Conservation (phyloP, 2,797 vertebrate species). For the Pelodytes ibericus region DNA sequence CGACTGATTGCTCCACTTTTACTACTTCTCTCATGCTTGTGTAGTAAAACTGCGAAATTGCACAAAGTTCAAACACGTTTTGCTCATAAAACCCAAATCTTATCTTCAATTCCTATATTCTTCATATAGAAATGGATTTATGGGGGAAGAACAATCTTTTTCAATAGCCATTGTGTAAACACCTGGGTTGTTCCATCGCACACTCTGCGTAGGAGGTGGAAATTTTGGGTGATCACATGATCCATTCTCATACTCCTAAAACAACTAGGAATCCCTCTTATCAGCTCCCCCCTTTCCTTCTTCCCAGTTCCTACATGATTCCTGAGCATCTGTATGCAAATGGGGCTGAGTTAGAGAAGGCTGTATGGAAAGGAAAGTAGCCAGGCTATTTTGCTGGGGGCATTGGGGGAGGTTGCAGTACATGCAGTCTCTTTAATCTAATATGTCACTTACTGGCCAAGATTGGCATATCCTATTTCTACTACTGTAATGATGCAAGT, state of each 20-base stretch:
- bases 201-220: background rate
- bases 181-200: conserved; percentile 56
- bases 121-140: too few species aligned
- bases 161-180: conserved; percentile 61
- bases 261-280: conserved; percentile 3
- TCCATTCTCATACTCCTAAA: conserved; percentile 13
- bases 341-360: conserved; percentile 64
- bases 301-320: conserved; percentile 60
- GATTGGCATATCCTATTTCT: too few species aligned
- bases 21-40: too few species aligned
- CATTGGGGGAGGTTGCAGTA: too few species aligned
- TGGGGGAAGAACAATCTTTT: conserved; percentile 55
- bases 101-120: too few species aligned
- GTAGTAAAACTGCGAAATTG: too few species aligned
- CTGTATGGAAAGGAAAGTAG: background rate
- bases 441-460: background rate
- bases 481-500: too few species aligned
- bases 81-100: too few species aligned
- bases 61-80: too few species aligned
- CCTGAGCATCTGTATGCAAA: conserved; percentile 93
- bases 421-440: background rate
- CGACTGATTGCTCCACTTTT: too few species aligned
- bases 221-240: conserved; percentile 11
- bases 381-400: background rate
- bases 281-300: conserved; percentile 1